Percentiles rank a stretch among this genome's conserved stretches.
Conservation (phyloP, 2,888 invertebrate genomes). For the Drosophila austrosaltans region DNA sequence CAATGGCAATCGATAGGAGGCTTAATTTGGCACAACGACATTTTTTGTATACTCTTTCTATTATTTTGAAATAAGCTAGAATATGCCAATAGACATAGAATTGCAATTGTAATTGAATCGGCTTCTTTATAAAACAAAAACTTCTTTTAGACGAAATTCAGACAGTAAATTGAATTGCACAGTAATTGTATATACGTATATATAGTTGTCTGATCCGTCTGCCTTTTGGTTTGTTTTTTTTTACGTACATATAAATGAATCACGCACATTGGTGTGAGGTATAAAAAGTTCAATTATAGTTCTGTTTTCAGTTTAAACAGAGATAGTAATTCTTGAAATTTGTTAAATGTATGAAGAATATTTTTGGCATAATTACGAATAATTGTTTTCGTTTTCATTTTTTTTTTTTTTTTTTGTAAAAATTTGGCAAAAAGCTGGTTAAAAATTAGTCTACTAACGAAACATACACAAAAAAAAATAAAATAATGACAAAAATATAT, state of each 20-base stretch:
- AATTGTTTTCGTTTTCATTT: neutral
- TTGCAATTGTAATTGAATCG: too few species aligned
- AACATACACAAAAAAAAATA: conserved; percentile 50
- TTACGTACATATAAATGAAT: neutral
- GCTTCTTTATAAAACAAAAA: too few species aligned
- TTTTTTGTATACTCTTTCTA: too few species aligned
- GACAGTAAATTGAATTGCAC: too few species aligned
- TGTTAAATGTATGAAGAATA: neutral
- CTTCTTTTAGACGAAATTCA: too few species aligned
- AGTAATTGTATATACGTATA: too few species aligned
- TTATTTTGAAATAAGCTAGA: too few species aligned
- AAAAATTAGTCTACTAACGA: conserved; percentile 74
- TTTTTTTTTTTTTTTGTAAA: conserved; percentile 42
- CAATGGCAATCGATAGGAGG: too few species aligned
- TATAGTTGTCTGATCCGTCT: too few species aligned
- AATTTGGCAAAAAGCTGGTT: conserved; percentile 76
- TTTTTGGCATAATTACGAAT: neutral
- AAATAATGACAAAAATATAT: conserved; percentile 38
- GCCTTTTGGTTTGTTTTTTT: too few species aligned
- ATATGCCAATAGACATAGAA: too few species aligned
- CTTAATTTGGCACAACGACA: too few species aligned
- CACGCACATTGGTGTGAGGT: neutral
- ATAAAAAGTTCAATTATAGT: neutral
- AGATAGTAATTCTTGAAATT: neutral
- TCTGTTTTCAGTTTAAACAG: neutral